Evolutionary conservation across 2,888 invertebrate genomes (phyloP).

Genomic region (Gari tellinella): DNA sequence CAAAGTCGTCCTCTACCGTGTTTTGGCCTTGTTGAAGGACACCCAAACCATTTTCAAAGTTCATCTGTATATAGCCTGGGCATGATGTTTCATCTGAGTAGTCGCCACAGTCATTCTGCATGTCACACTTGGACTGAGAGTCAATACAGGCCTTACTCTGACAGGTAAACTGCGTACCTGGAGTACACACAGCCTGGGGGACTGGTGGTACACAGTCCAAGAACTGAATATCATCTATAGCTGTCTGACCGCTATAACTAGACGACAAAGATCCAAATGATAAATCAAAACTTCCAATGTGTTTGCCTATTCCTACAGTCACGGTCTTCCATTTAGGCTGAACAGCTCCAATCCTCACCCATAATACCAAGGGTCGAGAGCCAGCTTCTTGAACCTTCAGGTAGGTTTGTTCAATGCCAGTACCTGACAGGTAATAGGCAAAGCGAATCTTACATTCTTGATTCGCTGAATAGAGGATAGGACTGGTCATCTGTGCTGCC

Average conservation of each 20-base stretch:
- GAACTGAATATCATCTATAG: constrained; percentile 79
- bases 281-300: constrained; percentile 65
- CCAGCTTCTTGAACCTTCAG: constrained; percentile 62
- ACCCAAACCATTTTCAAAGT: constrained; percentile 73
- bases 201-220: constrained; percentile 68
- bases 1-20: constrained; percentile 73
- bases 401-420: constrained; percentile 60
- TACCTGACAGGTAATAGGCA: constrained; percentile 73
- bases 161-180: constrained; percentile 68
- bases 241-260: constrained; percentile 74
- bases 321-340: constrained; percentile 65
- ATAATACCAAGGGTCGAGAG: constrained; percentile 48
- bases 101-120: constrained; percentile 78
- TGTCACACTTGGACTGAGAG: constrained; percentile 67
- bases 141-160: constrained; percentile 75
- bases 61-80: constrained; percentile 61
- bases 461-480: constrained; percentile 64
- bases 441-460: constrained; percentile 75
- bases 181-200: constrained; percentile 53
- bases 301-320: constrained; percentile 74
- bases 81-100: constrained; percentile 74
- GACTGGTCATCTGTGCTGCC: constrained; percentile 68
- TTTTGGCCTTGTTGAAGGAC: constrained; percentile 67
- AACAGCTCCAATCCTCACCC: constrained; percentile 47
- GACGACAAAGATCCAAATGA: constrained; percentile 59